Percentiles rank a stretch among this genome's conserved stretches.
Evolutionary conservation across 2,888 invertebrate species (phyloP).

Genomic region (Drosophila fungiperda): DNA sequence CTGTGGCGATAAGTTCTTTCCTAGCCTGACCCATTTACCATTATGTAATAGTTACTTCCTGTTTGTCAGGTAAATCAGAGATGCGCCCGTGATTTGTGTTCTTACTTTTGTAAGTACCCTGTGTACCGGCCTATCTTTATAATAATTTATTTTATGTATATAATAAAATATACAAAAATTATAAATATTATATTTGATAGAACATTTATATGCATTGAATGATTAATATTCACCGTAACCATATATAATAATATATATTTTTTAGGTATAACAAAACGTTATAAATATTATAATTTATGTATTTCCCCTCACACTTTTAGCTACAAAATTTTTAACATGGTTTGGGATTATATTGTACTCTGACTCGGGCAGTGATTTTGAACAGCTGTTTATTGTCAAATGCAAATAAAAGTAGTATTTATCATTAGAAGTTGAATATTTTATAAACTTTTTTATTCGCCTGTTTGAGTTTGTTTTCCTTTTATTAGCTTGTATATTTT

Average conservation of each 20-base stretch:
- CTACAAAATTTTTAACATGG: not conserved
- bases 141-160: not conserved
- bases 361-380: not conserved
- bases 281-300: not conserved
- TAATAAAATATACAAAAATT: not conserved
- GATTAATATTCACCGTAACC: not conserved
- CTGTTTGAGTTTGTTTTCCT: not conserved
- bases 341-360: not conserved
- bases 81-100: constrained; percentile 50
- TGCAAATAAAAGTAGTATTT: not conserved
- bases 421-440: not conserved
- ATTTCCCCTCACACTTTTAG: too few relatives aligned
- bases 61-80: constrained; percentile 41
- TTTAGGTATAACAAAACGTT: too few relatives aligned
- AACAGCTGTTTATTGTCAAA: not conserved
- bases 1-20: constrained; percentile 51
- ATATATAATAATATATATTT: too few relatives aligned
- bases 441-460: not conserved
- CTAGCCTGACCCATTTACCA: constrained; percentile 59
- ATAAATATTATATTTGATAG: not conserved
- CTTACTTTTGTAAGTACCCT: not conserved
- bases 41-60: constrained; percentile 74
- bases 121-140: not conserved
- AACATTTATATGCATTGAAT: not conserved
- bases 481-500: not conserved